Conservation (phyloP, 1,140 invertebrate genomes). For the Calliphora vicina region DNA sequence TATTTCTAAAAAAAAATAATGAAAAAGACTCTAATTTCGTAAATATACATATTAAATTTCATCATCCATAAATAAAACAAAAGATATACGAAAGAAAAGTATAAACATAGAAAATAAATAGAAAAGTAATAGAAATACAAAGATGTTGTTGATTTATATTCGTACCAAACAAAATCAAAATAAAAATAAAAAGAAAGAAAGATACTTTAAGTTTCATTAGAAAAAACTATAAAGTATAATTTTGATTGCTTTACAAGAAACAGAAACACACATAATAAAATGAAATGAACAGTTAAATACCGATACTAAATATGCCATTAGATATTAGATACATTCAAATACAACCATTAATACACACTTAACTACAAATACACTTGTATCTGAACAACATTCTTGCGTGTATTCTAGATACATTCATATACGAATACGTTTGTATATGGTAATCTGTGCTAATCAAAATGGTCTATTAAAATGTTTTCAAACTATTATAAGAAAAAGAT, state of each 20-base stretch:
- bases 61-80: background rate
- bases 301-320: slow-evolving; percentile 6
- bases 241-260: background rate
- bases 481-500: slow-evolving; percentile 17
- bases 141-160: background rate
- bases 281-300: slow-evolving; percentile 2
- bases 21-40: too few relatives aligned
- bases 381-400: background rate
- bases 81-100: background rate
- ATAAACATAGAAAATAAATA: background rate
- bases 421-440: background rate
- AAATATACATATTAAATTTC: background rate
- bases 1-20: too few relatives aligned
- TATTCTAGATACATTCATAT: too few relatives aligned
- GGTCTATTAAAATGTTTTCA: slow-evolving; percentile 7
- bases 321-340: background rate
- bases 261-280: background rate
- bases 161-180: background rate
- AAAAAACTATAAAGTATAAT: background rate
- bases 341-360: background rate
- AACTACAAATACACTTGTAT: background rate
- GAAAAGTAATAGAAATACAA: too few relatives aligned
- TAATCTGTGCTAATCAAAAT: slow-evolving; percentile 24
- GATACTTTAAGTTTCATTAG: background rate
- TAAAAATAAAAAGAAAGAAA: background rate